Evolutionary conservation across 2,113 vertebrate genomes (phyloP), one percentile per base, ranked within the genome.

Genomic region (Recurvirostra avosetta): DNA sequence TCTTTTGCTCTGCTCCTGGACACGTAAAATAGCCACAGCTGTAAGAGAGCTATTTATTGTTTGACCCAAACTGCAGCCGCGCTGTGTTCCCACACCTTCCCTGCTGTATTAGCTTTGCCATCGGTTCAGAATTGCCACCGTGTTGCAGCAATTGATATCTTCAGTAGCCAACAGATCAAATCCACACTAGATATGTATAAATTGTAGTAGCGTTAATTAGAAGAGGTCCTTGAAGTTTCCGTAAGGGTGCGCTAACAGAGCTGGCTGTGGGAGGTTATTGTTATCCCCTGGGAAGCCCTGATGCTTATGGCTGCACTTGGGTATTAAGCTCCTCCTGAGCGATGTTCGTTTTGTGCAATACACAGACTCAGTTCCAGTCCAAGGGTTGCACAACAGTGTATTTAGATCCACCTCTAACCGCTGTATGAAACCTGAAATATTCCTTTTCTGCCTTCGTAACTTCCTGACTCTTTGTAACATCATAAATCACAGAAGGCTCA

Each of bases 131-230:
- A 11, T 6, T 30, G 19, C 19, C 83, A 50, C 66, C 0, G 0
- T 25, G 12, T 34, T 59, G 18, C 83, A 47, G 53, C 62, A 73
- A 9, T 67, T 59, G n/a, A 12, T 11, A 21, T 8, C 30, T 11
- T 38, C 62, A 34, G 71, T 6, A 55, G 32, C 59, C 70, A 58
- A 22, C 68, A 74, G 59, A 59, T 59, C 47, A 50, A 67, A 78
- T 53, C 74, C 52, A 34, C 19, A 0, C 22, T 6, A 38, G 26
- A 8, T 19, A 3, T 5, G 1, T 15, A 0, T 23, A 20, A 72
- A 52, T 70, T 38, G 6, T 38, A 79, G 63, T 4, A 73, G n/a
- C 45, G 14, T 65, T 58, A 49, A 18, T 53, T 32, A 58, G 85
- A 47, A 67, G 66, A 79, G 52, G 52, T 55, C 36, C 67, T 84